These are phyloP conservation scores for Dascillus cervinus DNA, from an alignment of 2,888 invertebrate species.

Conservation along the genomic window DNA sequence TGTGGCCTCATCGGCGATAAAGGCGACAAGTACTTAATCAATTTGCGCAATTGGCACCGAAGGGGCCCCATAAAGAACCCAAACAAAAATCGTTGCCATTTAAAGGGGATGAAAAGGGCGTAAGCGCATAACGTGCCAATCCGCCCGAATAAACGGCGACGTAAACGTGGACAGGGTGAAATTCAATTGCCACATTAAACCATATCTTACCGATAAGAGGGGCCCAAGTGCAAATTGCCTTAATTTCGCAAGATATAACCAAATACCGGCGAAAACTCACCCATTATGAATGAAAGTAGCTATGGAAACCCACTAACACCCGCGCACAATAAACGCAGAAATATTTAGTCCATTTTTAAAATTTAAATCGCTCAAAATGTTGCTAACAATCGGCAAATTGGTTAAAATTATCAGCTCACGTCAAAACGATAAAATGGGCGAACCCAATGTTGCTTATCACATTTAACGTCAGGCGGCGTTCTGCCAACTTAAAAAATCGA, in stretches of 20 bases:
- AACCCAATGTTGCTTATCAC: conserved; percentile 28
- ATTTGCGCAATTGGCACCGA: too few relatives aligned
- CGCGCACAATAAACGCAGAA: conserved; percentile 20
- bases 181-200: too few relatives aligned
- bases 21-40: too few relatives aligned
- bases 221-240: conserved; percentile 1
- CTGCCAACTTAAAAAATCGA: too few relatives aligned
- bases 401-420: conserved; percentile 28
- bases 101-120: too few relatives aligned
- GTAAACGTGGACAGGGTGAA: too few relatives aligned
- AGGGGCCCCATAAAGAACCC: too few relatives aligned
- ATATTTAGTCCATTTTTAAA: conserved; percentile 21
- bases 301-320: conserved; percentile 7
- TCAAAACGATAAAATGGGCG: conserved; percentile 35
- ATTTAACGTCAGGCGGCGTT: conserved; percentile 14
- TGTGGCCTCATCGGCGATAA: too few relatives aligned
- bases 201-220: too few relatives aligned
- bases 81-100: too few relatives aligned
- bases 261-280: conserved; percentile 29
- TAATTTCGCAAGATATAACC: conserved; percentile 15
- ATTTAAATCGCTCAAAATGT: conserved; percentile 21
- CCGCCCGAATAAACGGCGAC: too few relatives aligned
- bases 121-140: too few relatives aligned
- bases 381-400: conserved; percentile 24
- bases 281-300: conserved; percentile 27